A percentile compares a stretch with the other conserved stretches of the same genome.
phyloP scores from a whole-genome alignment of 2,888 invertebrate species.

The Steinernema carpocapsae region DNA sequence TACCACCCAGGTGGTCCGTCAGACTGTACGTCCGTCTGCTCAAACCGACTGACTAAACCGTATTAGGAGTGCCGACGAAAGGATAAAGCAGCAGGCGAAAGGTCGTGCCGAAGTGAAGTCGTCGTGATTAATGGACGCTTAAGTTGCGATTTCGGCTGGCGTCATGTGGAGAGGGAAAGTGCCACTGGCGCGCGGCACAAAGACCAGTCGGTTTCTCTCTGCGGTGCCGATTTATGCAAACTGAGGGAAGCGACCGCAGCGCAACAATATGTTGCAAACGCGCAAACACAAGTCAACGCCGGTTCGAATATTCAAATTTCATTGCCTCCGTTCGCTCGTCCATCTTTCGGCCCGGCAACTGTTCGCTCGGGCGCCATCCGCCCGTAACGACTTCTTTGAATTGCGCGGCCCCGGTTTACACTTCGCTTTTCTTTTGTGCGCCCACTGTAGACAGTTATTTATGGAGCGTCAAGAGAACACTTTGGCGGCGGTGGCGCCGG shows the following conservation, averaged over 20 bases:
- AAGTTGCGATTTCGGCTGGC: slow-evolving; percentile 35
- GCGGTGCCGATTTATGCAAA: background rate
- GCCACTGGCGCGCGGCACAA: slow-evolving; percentile 34
- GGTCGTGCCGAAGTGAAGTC: slow-evolving; percentile 21
- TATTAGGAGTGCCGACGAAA: background rate
- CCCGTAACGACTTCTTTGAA: slow-evolving; percentile 16
- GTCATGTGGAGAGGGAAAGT: slow-evolving; percentile 35
- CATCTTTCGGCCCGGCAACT: slow-evolving; percentile 1
- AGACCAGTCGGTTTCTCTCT: background rate
- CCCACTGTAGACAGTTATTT: slow-evolving; percentile 29
- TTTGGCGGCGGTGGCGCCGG: slow-evolving; percentile 27
- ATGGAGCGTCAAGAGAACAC: slow-evolving; percentile 15
- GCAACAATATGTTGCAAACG: slow-evolving; percentile 25
- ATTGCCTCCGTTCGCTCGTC: slow-evolving; percentile 25
- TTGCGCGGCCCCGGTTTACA: slow-evolving; percentile 32
- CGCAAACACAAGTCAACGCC: slow-evolving; percentile 5
- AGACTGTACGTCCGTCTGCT: slow-evolving; percentile 20
- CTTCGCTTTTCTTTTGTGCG: slow-evolving; percentile 3
- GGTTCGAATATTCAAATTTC: slow-evolving; percentile 33
- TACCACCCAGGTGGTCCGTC: slow-evolving; percentile 33
- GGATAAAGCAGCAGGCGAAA: background rate
- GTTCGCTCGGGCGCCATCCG: background rate
- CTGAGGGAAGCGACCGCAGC: background rate
- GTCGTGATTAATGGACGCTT: slow-evolving; percentile 33
- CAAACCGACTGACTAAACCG: slow-evolving; percentile 33